Base-by-base conservation (phyloP, 2,888 invertebrate species). In the Diarsia mendica region DNA sequence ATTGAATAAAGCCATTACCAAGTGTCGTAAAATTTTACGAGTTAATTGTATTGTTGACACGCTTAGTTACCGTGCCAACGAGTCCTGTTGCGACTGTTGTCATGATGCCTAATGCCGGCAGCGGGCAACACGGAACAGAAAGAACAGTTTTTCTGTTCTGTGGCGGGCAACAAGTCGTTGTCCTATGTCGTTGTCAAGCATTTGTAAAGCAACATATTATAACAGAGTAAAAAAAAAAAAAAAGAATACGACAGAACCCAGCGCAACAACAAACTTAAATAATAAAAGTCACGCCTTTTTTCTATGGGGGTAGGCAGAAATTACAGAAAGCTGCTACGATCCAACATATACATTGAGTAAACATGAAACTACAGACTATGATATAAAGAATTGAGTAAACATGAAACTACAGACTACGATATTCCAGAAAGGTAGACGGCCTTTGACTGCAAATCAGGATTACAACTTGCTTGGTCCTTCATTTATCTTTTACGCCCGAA, bases 1-100 rank as follows among this genome's bases (percentile, higher is more conserved):
- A 72, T 33, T 65, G 18, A 77, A 33, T 46, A 71, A 71, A 65
- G 64, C 77, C 15, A 48, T 77, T 78, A 51, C 9, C 6, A 58
- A 23, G 46, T 23, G 33, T 70, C 58, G 71, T 78, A 69, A 77
- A 77, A 70, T 39, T 51, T 28, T 46, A 78, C 58, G 71, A 60
- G 46, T 70, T 33, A 77, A 69, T 64, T 18, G 33, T 48, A n/a
- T 33, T 78, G 78, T 77, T 78, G 78, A 46, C 71, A 71, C 70
- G 33, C 4, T 4, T 65, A 51, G 77, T 77, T 71, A 71, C 58
- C 65, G 55, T 51, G 78, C 33, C 77, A 51, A 77, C 77, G 49
- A 65, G 20, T 51, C 15, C 13, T 55, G 39, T 46, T 60, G 28
- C n/a, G 23, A 10, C 28, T 65, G 74, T 68, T 77, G 48, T 13